Evolutionary conservation across 2,888 invertebrate genomes (phyloP), one percentile per base, ranked within the genome.

Genomic region (Cosmia trapezina): DNA sequence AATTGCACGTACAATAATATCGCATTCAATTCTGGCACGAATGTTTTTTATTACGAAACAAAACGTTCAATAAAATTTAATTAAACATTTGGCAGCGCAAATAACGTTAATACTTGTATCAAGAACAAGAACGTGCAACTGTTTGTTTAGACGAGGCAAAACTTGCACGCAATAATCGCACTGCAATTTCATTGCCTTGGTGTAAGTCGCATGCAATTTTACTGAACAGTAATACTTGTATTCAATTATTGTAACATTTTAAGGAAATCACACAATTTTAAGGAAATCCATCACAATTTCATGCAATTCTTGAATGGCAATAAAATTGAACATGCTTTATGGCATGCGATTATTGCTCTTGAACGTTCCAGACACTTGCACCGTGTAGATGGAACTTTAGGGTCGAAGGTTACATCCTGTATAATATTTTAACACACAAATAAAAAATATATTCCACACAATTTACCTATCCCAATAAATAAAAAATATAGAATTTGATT

Each of bases 401-500:
- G 37, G 6, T 37, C 37, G 37, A 37, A 37, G 37, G 41, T 41
- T 41, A 41, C 47, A 47, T 17, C 47, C 6, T 47, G 47, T 47
- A 47, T 41, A 41, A 41, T 41, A 41, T 41, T 41, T 41, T 22
- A 51, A 22, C 4, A 51, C n/a, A 51, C n/a, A 22, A 51, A 22
- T n/a, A 51, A n/a, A 51, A 51, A 51, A n/a, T 0, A 51, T 51
- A 51, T 51, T 51, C 22, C 5, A 51, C 22, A 51, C 9, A 51
- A 51, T 51, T n/a, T n/a, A 51, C n/a, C 51, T n/a, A 51, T 22
- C 51, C 51, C 51, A 51, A 51, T 51, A n/a, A n/a, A 51, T 43
- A 57, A 51, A 57, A 43, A 56, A 19, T 28, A 59, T 14, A 22
- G 19, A 33, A 62, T 62, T 47, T 14, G 14, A 60, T 61, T 64